These are phyloP conservation scores for Samia ricini DNA, from an alignment of 1,140 invertebrate genomes.

Conservation along the genomic window DNA sequence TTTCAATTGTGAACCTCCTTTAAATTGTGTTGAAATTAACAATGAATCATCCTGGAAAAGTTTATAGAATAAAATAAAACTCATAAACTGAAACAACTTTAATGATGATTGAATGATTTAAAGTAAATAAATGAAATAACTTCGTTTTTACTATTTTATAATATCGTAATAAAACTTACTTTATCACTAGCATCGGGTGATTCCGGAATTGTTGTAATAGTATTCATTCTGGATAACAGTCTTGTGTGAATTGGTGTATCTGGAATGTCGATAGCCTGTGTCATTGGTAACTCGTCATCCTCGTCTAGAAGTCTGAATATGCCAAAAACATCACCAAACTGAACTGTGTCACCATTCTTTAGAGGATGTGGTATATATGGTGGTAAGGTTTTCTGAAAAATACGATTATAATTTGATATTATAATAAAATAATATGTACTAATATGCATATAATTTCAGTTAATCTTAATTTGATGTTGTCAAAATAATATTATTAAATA, in stretches of 20 bases:
- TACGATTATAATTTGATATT: background rate
- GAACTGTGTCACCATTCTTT: conserved; percentile 57
- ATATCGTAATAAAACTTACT: conserved; percentile 30
- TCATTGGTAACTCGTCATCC: conserved; percentile 57
- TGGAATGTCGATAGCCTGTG: conserved; percentile 58
- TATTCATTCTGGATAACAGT: conserved; percentile 36
- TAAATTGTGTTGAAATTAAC: conserved; percentile 44
- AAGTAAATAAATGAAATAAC: too few relatives aligned
- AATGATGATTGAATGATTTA: too few relatives aligned
- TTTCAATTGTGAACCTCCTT: conserved; percentile 9
- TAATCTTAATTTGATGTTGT: background rate
- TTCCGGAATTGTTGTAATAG: conserved; percentile 48
- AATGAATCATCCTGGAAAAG: conserved; percentile 63
- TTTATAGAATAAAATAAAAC: conserved; percentile 1
- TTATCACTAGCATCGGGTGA: conserved; percentile 64
- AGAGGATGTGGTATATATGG: conserved; percentile 56
- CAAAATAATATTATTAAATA: too few relatives aligned
- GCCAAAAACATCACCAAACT: conserved; percentile 61
- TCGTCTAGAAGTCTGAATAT: conserved; percentile 57
- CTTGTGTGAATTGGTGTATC: conserved; percentile 44
- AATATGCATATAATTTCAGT: background rate
- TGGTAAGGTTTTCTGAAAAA: conserved; percentile 51
- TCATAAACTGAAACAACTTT: background rate
- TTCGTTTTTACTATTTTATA: too few relatives aligned
- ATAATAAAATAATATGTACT: background rate